Evolutionary conservation across 2,113 vertebrate species (phyloP), one percentile per base, ranked within the genome.

Genomic region (Malaclemys terrapin): DNA sequence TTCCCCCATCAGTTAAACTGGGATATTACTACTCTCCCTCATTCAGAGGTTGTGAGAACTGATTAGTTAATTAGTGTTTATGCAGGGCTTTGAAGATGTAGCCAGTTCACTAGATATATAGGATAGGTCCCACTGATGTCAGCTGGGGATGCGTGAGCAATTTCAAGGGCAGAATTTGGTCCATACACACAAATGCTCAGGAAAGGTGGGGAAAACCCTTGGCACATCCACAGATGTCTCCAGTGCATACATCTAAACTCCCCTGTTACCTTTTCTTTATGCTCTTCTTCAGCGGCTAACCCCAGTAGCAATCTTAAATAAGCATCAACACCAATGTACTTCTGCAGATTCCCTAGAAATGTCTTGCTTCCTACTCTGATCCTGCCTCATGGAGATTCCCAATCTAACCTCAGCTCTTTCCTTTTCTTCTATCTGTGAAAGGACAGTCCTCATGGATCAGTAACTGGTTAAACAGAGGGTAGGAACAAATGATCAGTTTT

Each of bases 31-130:
- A 14, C 38, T 29, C 6, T 62, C 29, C 78, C 76, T 24, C 0
- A 0, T 31, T 31, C 69, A 45, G 4, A 1, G 9, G n/a, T 22
- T 72, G 19, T 8, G 5, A 42, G 27, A 29, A 57, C 13, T 11
- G 50, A 80, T 24, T 0, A 1, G 0, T 35, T 0, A 1, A 0
- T 35, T 35, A 14, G 31, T 29, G 29, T 27, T 57, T 54, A 53
- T 52, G 29, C 5, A 29, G 56, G 59, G 62, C 90, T 88, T 8
- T 7, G 35, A 75, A 83, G 49, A 12, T 24, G 29, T 62, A 3
- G 13, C 1, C 0, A 0, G 29, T 27, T 1, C 75, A 29, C 79
- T 38, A 38, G 2, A 0, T 3, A 54, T n/a, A 56, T 31, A 13
- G 0, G 1, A 89, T n/a, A 42, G 72, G 10, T 52, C n/a, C 69